A percentile compares a stretch with the other conserved stretches of the same genome.
Evolutionary conservation across 2,113 vertebrate species (phyloP).

Genomic region (Pluvianellus socialis): DNA sequence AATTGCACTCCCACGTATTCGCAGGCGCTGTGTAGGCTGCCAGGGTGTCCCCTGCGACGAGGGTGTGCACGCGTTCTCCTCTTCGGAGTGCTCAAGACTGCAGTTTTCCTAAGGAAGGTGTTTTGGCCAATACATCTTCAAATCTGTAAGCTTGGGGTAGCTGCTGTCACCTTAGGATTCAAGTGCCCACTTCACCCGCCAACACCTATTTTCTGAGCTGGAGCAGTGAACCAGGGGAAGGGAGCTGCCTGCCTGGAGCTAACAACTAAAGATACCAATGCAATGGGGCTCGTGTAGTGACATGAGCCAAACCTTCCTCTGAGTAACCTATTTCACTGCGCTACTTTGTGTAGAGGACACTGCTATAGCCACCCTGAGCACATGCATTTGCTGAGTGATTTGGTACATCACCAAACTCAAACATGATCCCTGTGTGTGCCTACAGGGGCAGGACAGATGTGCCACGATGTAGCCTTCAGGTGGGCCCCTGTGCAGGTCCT

Average conservation of each 20-base stretch:
- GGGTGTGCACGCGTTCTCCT: neutral
- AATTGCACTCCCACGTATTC: neutral
- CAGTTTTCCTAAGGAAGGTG: neutral
- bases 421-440: neutral
- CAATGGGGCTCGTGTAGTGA: neutral
- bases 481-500: rapidly evolving
- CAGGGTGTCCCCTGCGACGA: neutral
- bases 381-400: neutral
- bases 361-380: neutral
- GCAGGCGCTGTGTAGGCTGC: neutral
- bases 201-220: neutral
- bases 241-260: neutral
- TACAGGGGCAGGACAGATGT: neutral
- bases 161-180: neutral
- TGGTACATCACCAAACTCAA: neutral
- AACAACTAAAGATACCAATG: neutral
- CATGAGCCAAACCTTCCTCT: neutral
- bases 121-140: neutral
- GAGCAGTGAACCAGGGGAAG: rapidly evolving
- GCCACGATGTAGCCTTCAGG: rapidly evolving
- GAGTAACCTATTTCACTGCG: neutral
- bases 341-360: rapidly evolving
- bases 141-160: neutral
- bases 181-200: neutral
- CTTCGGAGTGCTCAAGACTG: neutral